phyloP scores from a whole-genome alignment of 2,113 vertebrate species.

The Menura novaehollandiae region DNA sequence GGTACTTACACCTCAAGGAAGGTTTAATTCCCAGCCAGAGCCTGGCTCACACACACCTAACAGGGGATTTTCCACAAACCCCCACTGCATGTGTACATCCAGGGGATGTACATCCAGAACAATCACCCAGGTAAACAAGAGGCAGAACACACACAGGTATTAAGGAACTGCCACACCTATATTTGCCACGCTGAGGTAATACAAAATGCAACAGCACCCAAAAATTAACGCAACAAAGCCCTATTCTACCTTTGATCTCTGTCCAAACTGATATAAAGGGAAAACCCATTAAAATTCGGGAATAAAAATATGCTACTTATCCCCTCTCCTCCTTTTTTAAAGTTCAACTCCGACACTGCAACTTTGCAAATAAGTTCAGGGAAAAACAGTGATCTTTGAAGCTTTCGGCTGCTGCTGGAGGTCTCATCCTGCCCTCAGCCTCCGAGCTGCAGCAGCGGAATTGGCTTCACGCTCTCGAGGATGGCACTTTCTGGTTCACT shows the following conservation, averaged over 20 bases:
- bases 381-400: background rate
- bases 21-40: background rate
- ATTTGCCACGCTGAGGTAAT: background rate
- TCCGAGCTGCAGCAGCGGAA: background rate
- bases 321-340: background rate
- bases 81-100: background rate
- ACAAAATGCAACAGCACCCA: background rate
- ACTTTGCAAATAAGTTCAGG: background rate
- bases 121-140: background rate
- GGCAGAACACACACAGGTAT: background rate
- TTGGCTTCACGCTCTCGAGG: rapidly evolving
- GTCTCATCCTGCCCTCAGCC: background rate
- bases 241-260: background rate
- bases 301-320: background rate
- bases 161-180: background rate
- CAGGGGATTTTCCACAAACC: background rate
- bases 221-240: background rate
- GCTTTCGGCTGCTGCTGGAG: background rate
- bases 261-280: background rate
- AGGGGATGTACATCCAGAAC: background rate
- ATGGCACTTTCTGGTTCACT: background rate
- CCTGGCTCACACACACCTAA: background rate
- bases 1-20: background rate
- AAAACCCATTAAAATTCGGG: background rate
- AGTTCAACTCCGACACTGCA: background rate